These are phyloP conservation scores for Enteromius unitaeniatus DNA, from an alignment of 2,797 vertebrate species.

Conservation along the genomic window DNA sequence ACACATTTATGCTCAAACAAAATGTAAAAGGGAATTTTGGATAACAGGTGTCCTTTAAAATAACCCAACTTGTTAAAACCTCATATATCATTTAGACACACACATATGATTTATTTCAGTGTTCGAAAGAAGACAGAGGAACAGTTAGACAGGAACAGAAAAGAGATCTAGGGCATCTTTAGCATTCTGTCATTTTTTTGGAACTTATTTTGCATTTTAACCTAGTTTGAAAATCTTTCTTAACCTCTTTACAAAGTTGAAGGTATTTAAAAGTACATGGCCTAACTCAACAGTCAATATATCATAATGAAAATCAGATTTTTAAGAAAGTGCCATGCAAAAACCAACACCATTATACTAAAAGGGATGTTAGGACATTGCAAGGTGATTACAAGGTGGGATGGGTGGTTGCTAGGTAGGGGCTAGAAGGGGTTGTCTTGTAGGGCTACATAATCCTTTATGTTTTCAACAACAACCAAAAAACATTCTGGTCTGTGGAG, in stretches of 20 bases:
- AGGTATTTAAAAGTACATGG: not conserved
- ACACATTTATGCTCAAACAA: not conserved
- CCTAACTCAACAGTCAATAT: not conserved
- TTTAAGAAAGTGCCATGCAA: not conserved
- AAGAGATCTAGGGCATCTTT: constrained; percentile 17
- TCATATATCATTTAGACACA: constrained; percentile 22
- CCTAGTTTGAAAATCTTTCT: constrained; percentile 20
- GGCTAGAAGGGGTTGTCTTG: not conserved
- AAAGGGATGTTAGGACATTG: not conserved
- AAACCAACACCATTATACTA: not conserved
- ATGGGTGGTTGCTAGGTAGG: not conserved
- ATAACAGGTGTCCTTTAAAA: not conserved
- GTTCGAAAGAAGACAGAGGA: not conserved
- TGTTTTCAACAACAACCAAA: not conserved
- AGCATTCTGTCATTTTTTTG: not conserved
- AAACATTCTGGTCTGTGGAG: not conserved
- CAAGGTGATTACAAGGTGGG: not conserved
- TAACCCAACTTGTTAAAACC: not conserved
- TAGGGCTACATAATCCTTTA: not conserved
- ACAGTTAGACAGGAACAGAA: constrained; percentile 9
- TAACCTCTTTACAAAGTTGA: not conserved
- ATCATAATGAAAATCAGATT: not conserved
- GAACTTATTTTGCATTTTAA: constrained; percentile 23
- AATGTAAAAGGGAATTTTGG: not conserved
- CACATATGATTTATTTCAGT: constrained; percentile 10